Conservation (phyloP, 92 coral and sea anemone species). For the Bergia sp. region DNA sequence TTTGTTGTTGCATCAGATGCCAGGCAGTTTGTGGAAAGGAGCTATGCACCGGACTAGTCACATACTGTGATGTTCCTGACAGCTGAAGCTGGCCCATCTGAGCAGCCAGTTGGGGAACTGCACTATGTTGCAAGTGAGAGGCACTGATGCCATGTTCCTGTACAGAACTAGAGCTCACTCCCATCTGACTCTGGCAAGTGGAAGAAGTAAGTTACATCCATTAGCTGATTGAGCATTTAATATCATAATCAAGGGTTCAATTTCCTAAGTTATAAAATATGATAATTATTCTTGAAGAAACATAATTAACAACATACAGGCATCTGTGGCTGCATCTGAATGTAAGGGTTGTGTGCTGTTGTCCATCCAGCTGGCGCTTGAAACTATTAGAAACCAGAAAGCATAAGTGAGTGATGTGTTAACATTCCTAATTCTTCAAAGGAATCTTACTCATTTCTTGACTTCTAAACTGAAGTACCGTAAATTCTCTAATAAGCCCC, state of each 20-base stretch:
- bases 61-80: conserved; percentile 83
- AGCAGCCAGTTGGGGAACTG: conserved; percentile 77
- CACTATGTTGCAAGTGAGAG: conserved; percentile 68
- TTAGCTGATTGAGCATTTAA: neutral
- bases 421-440: neutral
- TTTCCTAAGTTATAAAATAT: neutral
- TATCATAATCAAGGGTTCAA: neutral
- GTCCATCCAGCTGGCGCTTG: conserved; percentile 65
- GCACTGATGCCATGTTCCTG: conserved; percentile 80
- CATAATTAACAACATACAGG: conserved; percentile 3
- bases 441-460: neutral
- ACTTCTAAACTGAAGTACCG: too few species aligned
- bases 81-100: conserved; percentile 96
- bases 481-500: too few species aligned
- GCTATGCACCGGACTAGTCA: conserved; percentile 89
- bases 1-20: conserved; percentile 83
- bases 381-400: conserved; percentile 48
- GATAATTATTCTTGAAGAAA: neutral
- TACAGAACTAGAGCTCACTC: conserved; percentile 65
- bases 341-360: conserved; percentile 82
- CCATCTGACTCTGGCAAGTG: conserved; percentile 71
- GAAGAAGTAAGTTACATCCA: neutral
- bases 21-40: conserved; percentile 89
- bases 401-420: neutral
- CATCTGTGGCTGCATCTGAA: conserved; percentile 78